Percentiles rank a stretch among this genome's conserved stretches.
Evolutionary conservation across 2,888 invertebrate genomes (phyloP).

Genomic region (Himalopsyche kuldschensis): DNA sequence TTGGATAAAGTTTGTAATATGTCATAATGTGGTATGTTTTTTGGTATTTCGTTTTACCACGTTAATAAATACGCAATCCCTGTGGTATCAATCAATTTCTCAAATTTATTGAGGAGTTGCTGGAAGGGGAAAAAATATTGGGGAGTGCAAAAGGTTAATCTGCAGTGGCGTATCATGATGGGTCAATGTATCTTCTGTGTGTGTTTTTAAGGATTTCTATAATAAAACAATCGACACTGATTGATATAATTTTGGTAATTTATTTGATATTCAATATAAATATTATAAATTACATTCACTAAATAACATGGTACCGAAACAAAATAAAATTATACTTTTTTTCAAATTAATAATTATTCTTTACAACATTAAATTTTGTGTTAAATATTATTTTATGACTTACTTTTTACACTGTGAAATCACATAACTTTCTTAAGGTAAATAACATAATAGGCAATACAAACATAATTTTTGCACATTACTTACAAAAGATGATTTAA

Average conservation of each 20-base stretch:
- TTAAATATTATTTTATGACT: conserved; percentile 37
- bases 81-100: no score
- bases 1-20: no score
- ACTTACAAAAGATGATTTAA: no score
- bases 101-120: no score
- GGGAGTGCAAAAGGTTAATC: no score
- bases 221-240: neutral
- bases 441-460: neutral
- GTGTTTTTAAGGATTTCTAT: neutral
- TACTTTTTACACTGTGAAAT: conserved; percentile 31
- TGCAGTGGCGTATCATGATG: no score
- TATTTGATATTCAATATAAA: conserved; percentile 38
- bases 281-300: conserved; percentile 40
- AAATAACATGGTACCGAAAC: conserved; percentile 37
- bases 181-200: no score
- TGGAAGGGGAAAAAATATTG: no score
- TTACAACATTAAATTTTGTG: conserved; percentile 37
- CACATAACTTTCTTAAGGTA: conserved; percentile 14
- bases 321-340: conserved; percentile 31
- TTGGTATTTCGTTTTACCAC: no score
- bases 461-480: neutral
- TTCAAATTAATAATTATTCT: conserved; percentile 31
- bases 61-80: no score
- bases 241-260: conserved; percentile 22
- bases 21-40: no score